Percentiles rank a stretch among this genome's conserved stretches.
Evolutionary conservation across 2,888 invertebrate genomes (phyloP).

Genomic region (Nephrotoma flavescens): DNA sequence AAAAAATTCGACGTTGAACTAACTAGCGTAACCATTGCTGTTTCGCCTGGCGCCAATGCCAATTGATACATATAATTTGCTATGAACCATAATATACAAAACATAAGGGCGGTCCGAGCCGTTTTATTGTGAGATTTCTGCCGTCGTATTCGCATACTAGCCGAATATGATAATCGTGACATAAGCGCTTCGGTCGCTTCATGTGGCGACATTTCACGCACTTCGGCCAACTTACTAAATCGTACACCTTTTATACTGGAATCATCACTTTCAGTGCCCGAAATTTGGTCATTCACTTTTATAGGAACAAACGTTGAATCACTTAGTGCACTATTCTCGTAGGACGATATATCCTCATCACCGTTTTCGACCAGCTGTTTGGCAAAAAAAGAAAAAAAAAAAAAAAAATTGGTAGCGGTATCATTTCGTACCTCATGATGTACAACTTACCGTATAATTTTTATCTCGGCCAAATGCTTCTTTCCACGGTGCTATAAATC

Average conservation of each 20-base stretch:
- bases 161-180: slow-evolving; percentile 88
- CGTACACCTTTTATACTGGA: slow-evolving; percentile 74
- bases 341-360: background rate
- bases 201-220: slow-evolving; percentile 72
- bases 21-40: slow-evolving; percentile 76
- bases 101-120: slow-evolving; percentile 69
- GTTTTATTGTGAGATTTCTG: slow-evolving; percentile 45
- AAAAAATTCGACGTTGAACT: slow-evolving; percentile 83
- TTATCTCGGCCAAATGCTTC: slow-evolving; percentile 61
- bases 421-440: slow-evolving; percentile 7
- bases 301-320: slow-evolving; percentile 87
- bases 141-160: slow-evolving; percentile 65
- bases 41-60: slow-evolving; percentile 67
- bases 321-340: slow-evolving; percentile 39
- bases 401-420: background rate
- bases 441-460: slow-evolving; percentile 53
- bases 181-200: slow-evolving; percentile 87
- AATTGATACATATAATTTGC: slow-evolving; percentile 88
- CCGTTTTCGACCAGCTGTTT: background rate
- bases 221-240: slow-evolving; percentile 80
- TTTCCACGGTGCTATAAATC: slow-evolving; percentile 81
- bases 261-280: slow-evolving; percentile 73
- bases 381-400: background rate
- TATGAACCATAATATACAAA: slow-evolving; percentile 87
- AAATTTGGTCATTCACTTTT: slow-evolving; percentile 42